These are phyloP conservation scores for Clarias batrachus DNA, from an alignment of 2,113 vertebrate species.

Conservation along the genomic window DNA sequence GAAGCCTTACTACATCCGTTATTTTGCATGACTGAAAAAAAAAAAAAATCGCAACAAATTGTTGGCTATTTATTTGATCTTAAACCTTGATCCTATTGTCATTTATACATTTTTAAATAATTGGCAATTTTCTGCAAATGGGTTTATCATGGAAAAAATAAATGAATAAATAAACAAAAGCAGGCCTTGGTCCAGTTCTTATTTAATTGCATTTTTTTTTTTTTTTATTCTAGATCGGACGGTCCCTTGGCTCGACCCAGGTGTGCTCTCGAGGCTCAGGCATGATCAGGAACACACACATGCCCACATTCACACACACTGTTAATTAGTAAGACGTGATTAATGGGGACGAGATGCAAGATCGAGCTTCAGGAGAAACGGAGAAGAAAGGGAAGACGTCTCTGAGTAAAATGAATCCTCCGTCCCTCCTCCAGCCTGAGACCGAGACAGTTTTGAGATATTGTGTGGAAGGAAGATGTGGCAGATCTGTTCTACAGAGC, in stretches of 20 bases:
- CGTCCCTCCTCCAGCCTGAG: conserved; percentile 15
- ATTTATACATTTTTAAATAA: neutral
- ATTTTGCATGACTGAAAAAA: neutral
- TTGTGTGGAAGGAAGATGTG: conserved; percentile 47
- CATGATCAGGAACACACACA: conserved; percentile 81
- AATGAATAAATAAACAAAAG: neutral
- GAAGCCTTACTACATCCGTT: neutral
- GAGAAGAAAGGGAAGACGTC: conserved; percentile 18
- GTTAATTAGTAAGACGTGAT: conserved; percentile 98
- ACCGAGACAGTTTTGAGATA: conserved; percentile 38
- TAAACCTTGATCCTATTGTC: neutral
- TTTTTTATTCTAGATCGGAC: conserved; percentile 52
- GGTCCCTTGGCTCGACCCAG: conserved; percentile 69
- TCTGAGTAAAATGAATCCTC: neutral
- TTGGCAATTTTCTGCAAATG: neutral
- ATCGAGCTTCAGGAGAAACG: conserved; percentile 54
- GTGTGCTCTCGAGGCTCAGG: conserved; percentile 72
- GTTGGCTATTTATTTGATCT: neutral
- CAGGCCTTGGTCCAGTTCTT: neutral
- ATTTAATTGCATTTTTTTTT: neutral
- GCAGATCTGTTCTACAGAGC: conserved; percentile 24
- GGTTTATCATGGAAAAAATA: neutral
- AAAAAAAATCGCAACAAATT: neutral
- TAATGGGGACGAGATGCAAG: conserved; percentile 80
- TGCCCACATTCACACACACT: conserved; percentile 85